Evolutionary conservation across 2,797 vertebrate genomes (phyloP).

Genomic region (Lycodopsis pacificus): DNA sequence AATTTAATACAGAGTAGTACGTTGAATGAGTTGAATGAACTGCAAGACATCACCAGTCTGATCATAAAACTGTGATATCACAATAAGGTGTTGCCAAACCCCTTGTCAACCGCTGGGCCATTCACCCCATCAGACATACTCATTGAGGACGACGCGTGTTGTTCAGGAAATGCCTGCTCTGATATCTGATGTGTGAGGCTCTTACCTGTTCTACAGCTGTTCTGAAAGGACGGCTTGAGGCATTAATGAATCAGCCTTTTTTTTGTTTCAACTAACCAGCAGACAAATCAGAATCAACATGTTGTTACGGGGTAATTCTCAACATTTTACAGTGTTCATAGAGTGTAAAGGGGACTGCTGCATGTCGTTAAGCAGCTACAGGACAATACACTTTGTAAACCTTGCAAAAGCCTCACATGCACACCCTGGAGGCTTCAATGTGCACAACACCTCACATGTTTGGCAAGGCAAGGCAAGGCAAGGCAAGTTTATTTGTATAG

Average conservation of each 20-base stretch:
- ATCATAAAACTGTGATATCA: slow-evolving; percentile 12
- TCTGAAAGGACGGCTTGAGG: not conserved
- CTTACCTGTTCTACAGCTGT: slow-evolving; percentile 24
- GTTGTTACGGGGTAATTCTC: too few species aligned
- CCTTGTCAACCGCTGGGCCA: not conserved
- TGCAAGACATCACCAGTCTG: not conserved
- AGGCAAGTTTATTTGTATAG: too few species aligned
- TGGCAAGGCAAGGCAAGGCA: too few species aligned
- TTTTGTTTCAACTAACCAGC: too few species aligned
- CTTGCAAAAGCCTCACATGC: not conserved
- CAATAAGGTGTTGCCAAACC: not conserved
- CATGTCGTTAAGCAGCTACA: not conserved
- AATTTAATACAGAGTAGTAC: not conserved
- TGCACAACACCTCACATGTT: not conserved
- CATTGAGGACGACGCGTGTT: not conserved
- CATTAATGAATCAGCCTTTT: not conserved
- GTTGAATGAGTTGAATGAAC: slow-evolving; percentile 29
- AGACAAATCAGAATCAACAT: too few species aligned
- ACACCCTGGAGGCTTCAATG: not conserved
- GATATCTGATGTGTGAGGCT: not conserved
- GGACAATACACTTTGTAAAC: not conserved
- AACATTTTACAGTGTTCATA: too few species aligned
- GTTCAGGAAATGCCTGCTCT: slow-evolving; percentile 22
- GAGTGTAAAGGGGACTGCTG: too few species aligned
- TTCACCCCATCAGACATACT: slow-evolving; percentile 21